Base-by-base conservation (phyloP, 2,888 invertebrate species). In the Clostera curtula region DNA sequence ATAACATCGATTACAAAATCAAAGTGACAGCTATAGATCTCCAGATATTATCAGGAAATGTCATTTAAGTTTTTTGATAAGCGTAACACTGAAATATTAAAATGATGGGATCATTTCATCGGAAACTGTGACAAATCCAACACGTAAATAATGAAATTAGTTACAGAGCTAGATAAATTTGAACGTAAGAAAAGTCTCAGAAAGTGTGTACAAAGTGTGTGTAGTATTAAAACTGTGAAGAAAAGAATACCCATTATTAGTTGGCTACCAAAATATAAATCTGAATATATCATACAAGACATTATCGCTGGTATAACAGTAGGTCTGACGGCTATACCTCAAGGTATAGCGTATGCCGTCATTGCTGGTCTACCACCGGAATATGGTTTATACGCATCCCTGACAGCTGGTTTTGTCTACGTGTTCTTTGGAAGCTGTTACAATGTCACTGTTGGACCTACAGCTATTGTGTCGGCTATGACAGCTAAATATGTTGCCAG, bases 321-420 rank as follows among this genome's bases (percentile, higher is more conserved):
- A 2, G 92, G 90, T n/a, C 67, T 94, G 3, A 93, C 93, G 1
- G 90, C 91, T 7, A 91, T 94, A 48, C 93, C 94, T 1, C 93
- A 94, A 74, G 93, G 91, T 2, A 93, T 94, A 27, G 93, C 93
- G 0, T 93, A 93, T 52, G 93, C 93, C 1, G 84, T 88, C 2
- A 87, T 93, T 1, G 93, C 93, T 27, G 93, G 93, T 39, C 71
- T 91, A 3, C 83, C 88, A 0, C 85, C 88, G 21, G 75, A 85
- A 88, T 93, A 95, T 74, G 97, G 97, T 4, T 79, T 97, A 1
- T 97, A 97, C 62, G 93, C 95, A 0, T 91, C 95, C 1, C 91
- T 97, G 58, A 91, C 96, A 85, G 94, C 94, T 19, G 94, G 95
- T 56, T 92, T 96, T 55, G 85, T 96, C 1, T 97, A 97, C 61